phyloP scores from a whole-genome alignment of 2,797 vertebrate genomes.

The Rhyacichthys aspro region DNA sequence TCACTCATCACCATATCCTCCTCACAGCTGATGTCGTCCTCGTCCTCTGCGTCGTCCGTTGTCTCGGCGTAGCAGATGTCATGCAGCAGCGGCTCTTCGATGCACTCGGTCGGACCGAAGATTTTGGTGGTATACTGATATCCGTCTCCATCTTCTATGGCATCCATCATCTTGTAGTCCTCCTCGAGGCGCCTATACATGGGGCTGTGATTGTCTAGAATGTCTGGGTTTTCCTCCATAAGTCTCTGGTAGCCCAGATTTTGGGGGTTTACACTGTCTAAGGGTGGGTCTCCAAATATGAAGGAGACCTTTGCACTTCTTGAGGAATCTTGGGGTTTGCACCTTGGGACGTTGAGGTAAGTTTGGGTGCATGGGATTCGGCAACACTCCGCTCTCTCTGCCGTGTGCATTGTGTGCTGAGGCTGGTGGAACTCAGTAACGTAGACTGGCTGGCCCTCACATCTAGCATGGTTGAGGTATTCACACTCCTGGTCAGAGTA shows the following conservation, averaged over 20 bases:
- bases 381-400: constrained; percentile 82
- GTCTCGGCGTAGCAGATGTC: constrained; percentile 98
- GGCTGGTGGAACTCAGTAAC: constrained; percentile 87
- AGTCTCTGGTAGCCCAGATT: constrained; percentile 95
- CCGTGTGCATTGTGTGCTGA: constrained; percentile 82
- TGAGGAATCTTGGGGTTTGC: constrained; percentile 89
- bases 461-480: constrained; percentile 80
- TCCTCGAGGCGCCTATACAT: constrained; percentile 88
- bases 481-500: constrained; percentile 85
- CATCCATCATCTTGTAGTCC: constrained; percentile 90
- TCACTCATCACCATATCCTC: constrained; percentile 92
- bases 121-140: constrained; percentile 91
- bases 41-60: constrained; percentile 96
- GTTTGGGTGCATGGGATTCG: constrained; percentile 83
- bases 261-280: constrained; percentile 89
- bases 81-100: constrained; percentile 94
- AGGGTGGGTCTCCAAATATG: constrained; percentile 93
- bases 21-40: constrained; percentile 97
- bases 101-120: constrained; percentile 88
- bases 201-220: constrained; percentile 87
- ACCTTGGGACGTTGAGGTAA: constrained; percentile 84
- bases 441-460: constrained; percentile 87
- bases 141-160: constrained; percentile 85
- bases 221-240: constrained; percentile 91
- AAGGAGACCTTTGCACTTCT: constrained; percentile 97